Evolutionary conservation across 1,140 invertebrate species (phyloP), one percentile per base, ranked within the genome.

Genomic region (Akabosia matsudoensis): DNA sequence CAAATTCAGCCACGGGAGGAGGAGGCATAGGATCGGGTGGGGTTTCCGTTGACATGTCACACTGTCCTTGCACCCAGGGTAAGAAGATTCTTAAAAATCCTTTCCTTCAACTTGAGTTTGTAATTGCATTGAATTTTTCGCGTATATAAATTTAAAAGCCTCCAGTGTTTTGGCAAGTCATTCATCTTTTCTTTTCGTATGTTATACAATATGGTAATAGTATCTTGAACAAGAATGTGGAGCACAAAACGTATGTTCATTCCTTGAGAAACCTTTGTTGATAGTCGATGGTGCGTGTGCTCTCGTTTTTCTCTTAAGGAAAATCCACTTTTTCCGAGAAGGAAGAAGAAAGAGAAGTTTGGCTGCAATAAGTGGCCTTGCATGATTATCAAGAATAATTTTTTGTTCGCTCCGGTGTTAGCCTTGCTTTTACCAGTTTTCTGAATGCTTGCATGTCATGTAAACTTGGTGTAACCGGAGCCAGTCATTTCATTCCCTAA

Each of bases 51-150:
- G 61, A 67, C 61, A 30, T 67, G 26, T 67, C 61, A 31, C 61
- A 67, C 31, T 67, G 61, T 67, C 61, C 61, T n/a, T 67, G 61
- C n/a, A 67, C 61, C 13, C 61, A 67, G 28, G 61, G 61, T 67
- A 67, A 67, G 37, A 45, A 10, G 18, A 45, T 45, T 14, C 22
- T 24, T 14, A 13, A 61, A 24, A 61, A 61, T 61, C 26, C n/a
- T n/a, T n/a, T n/a, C n/a, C n/a, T n/a, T n/a, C n/a, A n/a, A n/a
- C n/a, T n/a, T n/a, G n/a, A n/a, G n/a, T n/a, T n/a, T n/a, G n/a
- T n/a, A n/a, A n/a, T n/a, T n/a, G n/a, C n/a, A n/a, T n/a, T n/a
- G n/a, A n/a, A n/a, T n/a, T n/a, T n/a, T n/a, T n/a, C n/a, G n/a
- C n/a, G n/a, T n/a, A n/a, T n/a, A n/a, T n/a, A n/a, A n/a, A n/a